Conservation (phyloP, 1,140 invertebrate genomes). For the Halictus rubicundus region DNA sequence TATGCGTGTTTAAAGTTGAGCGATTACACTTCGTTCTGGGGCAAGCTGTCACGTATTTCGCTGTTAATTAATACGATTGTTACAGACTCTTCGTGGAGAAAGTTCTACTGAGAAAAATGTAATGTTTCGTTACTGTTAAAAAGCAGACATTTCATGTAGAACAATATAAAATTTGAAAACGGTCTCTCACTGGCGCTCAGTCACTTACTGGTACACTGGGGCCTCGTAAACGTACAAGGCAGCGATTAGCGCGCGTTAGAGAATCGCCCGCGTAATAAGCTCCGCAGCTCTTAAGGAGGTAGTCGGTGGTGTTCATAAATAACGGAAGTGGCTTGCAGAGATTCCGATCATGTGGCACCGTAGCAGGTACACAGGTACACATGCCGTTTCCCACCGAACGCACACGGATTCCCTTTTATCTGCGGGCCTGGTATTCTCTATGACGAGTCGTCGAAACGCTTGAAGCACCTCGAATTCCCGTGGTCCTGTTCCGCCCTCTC, state of each 20-base stretch:
- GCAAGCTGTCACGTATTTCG: too few relatives aligned
- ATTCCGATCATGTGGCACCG: conserved; percentile 35
- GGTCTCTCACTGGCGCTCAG: too few relatives aligned
- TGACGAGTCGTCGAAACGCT: conserved; percentile 68
- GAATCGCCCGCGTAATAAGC: neutral
- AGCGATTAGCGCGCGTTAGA: neutral
- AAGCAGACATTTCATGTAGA: too few relatives aligned
- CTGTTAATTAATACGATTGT: too few relatives aligned
- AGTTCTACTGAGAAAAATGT: too few relatives aligned
- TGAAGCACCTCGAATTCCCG: conserved; percentile 64
- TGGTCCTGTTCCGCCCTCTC: conserved; percentile 44
- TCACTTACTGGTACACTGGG: too few relatives aligned
- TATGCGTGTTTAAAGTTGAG: too few relatives aligned
- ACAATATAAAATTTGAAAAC: too few relatives aligned
- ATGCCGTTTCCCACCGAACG: conserved; percentile 37
- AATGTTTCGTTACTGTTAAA: too few relatives aligned
- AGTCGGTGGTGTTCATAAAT: conserved; percentile 37
- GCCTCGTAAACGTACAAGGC: neutral
- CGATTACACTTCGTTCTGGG: too few relatives aligned
- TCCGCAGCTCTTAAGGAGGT: neutral
- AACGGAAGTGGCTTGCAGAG: conserved; percentile 33
- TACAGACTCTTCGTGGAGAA: too few relatives aligned
- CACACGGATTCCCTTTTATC: conserved; percentile 68
- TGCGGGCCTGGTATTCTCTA: conserved; percentile 61
- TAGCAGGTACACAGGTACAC: conserved; percentile 12